phyloP scores from a whole-genome alignment of 2,888 invertebrate genomes.

The Hoplodrina ambigua region DNA sequence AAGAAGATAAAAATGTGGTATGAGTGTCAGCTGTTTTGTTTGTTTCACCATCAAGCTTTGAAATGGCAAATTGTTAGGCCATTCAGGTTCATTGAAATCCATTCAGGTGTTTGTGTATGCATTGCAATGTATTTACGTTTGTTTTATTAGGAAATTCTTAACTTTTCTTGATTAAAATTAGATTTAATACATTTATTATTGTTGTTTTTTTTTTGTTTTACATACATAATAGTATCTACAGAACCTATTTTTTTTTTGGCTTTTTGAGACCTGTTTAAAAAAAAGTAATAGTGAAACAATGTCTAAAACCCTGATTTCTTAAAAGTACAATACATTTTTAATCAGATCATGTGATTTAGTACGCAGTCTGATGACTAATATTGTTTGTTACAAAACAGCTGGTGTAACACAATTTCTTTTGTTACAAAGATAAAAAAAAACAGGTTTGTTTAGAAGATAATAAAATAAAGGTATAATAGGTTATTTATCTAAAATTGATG shows the following conservation, averaged over 20 bases:
- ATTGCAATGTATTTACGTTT: not conserved
- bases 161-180: no score
- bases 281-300: not conserved
- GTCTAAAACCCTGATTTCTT: not conserved
- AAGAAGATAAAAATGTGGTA: no score
- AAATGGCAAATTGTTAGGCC: no score
- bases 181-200: no score
- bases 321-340: not conserved
- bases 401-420: not conserved
- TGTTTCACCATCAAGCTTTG: no score
- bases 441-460: not conserved
- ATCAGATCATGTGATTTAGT: slow-evolving; percentile 18
- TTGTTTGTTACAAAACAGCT: slow-evolving; percentile 2
- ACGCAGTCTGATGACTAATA: slow-evolving; percentile 6
- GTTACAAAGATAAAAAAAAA: not conserved
- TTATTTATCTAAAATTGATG: not conserved
- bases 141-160: not conserved
- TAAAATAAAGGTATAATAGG: not conserved
- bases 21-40: no score
- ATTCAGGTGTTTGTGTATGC: not conserved
- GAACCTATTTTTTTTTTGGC: no score
- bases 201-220: no score
- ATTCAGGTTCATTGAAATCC: not conserved
- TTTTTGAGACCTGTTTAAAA: no score
- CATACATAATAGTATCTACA: no score